Conservation (phyloP, 2,888 invertebrate genomes). For the Macrosiphum euphorbiae region DNA sequence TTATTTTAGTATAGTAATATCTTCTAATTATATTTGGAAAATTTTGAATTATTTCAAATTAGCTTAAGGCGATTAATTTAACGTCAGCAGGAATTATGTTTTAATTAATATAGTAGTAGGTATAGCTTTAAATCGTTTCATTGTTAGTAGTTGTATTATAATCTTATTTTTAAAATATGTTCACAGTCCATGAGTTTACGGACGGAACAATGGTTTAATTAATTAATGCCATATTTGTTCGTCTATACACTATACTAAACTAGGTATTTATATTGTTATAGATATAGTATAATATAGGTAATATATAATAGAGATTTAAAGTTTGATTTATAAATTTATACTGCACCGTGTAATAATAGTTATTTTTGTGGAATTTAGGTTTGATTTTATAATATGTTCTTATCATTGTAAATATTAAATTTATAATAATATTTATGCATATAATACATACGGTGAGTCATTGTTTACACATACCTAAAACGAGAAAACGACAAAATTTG, state of each 20-base stretch:
- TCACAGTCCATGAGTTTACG: neutral
- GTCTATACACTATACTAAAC: neutral
- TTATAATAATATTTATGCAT: neutral
- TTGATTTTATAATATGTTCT: neutral
- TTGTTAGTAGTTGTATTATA: constrained; percentile 5
- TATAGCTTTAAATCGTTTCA: neutral
- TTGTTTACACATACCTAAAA: neutral
- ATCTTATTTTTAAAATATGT: constrained; percentile 10
- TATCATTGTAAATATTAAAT: neutral
- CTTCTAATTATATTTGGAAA: neutral
- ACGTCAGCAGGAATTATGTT: neutral
- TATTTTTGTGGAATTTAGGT: neutral
- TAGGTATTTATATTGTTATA: neutral
- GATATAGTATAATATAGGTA: neutral
- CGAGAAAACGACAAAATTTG: neutral
- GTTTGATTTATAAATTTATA: neutral
- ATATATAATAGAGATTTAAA: neutral
- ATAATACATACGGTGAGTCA: neutral
- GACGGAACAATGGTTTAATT: neutral
- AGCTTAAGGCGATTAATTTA: constrained; percentile 8
- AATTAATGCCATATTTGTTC: neutral
- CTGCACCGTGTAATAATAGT: neutral
- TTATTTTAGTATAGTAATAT: constrained; percentile 12
- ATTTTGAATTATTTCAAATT: constrained; percentile 15
- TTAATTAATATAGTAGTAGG: constrained; percentile 8